Percentiles rank a stretch among this genome's conserved stretches.
Evolutionary conservation across 2,797 vertebrate genomes (phyloP).

Genomic region (Sarcoramphus papa): DNA sequence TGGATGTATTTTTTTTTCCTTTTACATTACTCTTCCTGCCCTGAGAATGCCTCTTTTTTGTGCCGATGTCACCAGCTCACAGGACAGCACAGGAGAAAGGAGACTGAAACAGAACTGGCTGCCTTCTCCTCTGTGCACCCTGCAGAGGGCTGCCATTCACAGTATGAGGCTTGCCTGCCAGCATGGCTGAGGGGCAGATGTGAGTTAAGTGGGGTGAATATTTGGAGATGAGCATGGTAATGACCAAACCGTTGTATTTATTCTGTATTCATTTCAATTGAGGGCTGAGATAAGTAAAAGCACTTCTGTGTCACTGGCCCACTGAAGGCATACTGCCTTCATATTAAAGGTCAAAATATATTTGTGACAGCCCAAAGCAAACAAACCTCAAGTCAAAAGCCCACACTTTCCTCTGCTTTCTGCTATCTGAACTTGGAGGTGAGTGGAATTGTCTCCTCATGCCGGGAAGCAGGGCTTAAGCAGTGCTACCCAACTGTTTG

Average conservation of each 20-base stretch:
- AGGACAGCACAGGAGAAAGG: not conserved
- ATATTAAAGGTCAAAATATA: not conserved
- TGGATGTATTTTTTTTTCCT: not conserved
- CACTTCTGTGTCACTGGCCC: not conserved
- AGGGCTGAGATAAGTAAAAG: not conserved
- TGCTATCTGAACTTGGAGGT: not conserved
- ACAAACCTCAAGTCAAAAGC: not conserved
- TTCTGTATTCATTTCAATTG: not conserved
- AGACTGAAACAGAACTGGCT: not conserved
- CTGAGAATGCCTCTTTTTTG: not conserved
- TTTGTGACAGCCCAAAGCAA: not conserved
- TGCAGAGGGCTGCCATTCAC: not conserved
- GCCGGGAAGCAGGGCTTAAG: not conserved
- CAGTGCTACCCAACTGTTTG: fast-evolving
- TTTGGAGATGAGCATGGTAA: not conserved
- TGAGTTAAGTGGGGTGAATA: not conserved
- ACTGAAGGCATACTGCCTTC: not conserved
- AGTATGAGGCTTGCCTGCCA: not conserved
- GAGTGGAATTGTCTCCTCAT: not conserved
- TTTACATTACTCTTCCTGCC: not conserved
- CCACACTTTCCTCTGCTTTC: not conserved
- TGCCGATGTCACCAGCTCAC: not conserved
- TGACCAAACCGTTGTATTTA: not conserved
- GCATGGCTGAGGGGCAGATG: not conserved
- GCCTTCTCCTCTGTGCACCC: not conserved